These are phyloP conservation scores for Pseudorectes ferrugineus DNA, from an alignment of 2,113 vertebrate genomes.

Conservation along the genomic window DNA sequence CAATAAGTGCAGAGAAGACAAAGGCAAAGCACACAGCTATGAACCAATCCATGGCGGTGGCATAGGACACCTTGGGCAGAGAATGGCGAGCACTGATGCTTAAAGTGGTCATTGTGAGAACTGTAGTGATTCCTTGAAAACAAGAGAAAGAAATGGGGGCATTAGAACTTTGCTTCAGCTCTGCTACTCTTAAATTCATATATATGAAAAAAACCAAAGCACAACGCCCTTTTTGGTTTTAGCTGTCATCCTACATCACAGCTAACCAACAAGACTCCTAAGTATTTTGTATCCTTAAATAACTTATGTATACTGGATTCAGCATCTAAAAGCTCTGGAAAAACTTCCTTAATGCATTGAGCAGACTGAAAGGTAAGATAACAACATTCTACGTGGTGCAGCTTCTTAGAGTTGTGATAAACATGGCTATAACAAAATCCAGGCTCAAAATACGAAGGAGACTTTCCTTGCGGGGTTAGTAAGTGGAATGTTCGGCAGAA, in stretches of 20 bases:
- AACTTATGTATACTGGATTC: not conserved
- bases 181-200: not conserved
- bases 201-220: not conserved
- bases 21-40: conserved; percentile 97
- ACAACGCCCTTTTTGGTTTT: not conserved
- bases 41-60: conserved; percentile 97
- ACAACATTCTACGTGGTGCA: not conserved
- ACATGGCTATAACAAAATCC: not conserved
- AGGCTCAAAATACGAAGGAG: not conserved
- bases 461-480: not conserved
- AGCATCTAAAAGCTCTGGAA: not conserved
- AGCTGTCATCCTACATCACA: not conserved
- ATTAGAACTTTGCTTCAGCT: not conserved
- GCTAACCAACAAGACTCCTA: not conserved
- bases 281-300: not conserved
- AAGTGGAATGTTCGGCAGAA: not conserved
- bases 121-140: conserved; percentile 89
- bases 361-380: not conserved
- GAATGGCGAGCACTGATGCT: conserved; percentile 95
- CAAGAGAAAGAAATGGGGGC: not conserved
- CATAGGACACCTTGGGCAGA: conserved; percentile 93
- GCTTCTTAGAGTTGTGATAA: not conserved
- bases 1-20: conserved; percentile 95
- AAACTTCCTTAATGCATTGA: not conserved
- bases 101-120: conserved; percentile 93